These are phyloP conservation scores for Sphaerophoria rueppellii DNA, from an alignment of 2,888 invertebrate genomes.

Conservation along the genomic window DNA sequence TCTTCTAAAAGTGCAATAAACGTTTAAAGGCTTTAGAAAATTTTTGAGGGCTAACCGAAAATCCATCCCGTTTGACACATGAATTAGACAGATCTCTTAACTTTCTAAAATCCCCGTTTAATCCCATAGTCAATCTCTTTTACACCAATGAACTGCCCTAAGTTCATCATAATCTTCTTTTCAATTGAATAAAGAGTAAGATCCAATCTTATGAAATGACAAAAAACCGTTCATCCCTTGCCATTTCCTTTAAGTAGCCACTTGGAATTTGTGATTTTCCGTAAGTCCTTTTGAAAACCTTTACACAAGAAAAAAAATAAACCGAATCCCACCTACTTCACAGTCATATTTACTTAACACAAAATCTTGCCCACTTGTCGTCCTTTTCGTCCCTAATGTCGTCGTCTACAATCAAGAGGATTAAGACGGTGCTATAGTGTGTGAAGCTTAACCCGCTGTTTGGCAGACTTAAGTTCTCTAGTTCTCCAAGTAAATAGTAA, in stretches of 20 bases:
- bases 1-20: too few relatives aligned
- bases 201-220: conserved; percentile 2
- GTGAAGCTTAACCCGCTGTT: conserved; percentile 47
- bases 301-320: neutral
- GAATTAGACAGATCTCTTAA: too few relatives aligned
- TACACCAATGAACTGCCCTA: neutral
- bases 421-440: conserved; percentile 54
- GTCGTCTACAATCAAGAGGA: neutral
- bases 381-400: conserved; percentile 7
- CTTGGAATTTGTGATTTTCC: neutral
- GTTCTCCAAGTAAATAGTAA: conserved; percentile 49
- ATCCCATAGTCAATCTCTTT: too few relatives aligned
- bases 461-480: conserved; percentile 57
- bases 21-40: too few relatives aligned
- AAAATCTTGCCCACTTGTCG: conserved; percentile 64
- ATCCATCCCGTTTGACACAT: too few relatives aligned
- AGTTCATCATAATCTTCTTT: neutral
- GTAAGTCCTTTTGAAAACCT: conserved; percentile 47
- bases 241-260: conserved; percentile 3
- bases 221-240: neutral
- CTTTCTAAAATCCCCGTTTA: too few relatives aligned
- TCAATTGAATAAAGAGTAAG: conserved; percentile 1
- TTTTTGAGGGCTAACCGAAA: too few relatives aligned
- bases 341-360: neutral
- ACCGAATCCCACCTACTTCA: conserved; percentile 27